Evolutionary conservation across 2,113 vertebrate genomes (phyloP), one percentile per base, ranked within the genome.

Genomic region (Leucosticte australis): DNA sequence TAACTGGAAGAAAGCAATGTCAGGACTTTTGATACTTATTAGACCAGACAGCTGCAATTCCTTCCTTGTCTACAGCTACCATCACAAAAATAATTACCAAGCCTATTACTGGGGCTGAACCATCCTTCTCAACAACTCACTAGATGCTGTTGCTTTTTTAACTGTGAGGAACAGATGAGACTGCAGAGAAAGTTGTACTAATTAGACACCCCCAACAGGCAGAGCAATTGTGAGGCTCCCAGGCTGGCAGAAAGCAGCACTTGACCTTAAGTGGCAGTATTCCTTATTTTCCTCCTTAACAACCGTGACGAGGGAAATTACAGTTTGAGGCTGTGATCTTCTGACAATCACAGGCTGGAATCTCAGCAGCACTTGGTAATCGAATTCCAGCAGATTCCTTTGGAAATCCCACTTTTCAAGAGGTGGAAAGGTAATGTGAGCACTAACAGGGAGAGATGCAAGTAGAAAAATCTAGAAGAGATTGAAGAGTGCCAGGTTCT

Each of bases 31-130:
- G 92, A 92, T 87, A 62, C 55, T 92, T 82, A 94, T 90, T 93
- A 88, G 60, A 87, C 56, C 35, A 89, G 83, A 94, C 86, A 96
- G 88, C 77, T 87, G 69, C 3, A 57, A 96, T 95, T 94, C 95
- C 92, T 75, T 86, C 56, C 88, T 87, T 90, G 83, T 70, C 88
- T 89, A 57, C 77, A 95, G 5, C 90, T 93, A 76, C 73, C 53
- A 50, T 82, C 85, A 63, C 71, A 89, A 95, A 92, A 95, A 93
- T 90, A 97, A 96, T 93, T 89, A 78, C 62, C 65, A 75, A 89
- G 90, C 88, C 86, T 89, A 88, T 90, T 96, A 83, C 79, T 77
- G 88, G 26, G 62, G 47, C 71, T 95, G 74, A 94, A 88, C 76
- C 69, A 64, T 64, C 85, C 71, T 70, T 65, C 76, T 90, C 31